Evolutionary conservation across 1,140 invertebrate genomes (phyloP), one percentile per base, ranked within the genome.

Genomic region (Samia ricini): DNA sequence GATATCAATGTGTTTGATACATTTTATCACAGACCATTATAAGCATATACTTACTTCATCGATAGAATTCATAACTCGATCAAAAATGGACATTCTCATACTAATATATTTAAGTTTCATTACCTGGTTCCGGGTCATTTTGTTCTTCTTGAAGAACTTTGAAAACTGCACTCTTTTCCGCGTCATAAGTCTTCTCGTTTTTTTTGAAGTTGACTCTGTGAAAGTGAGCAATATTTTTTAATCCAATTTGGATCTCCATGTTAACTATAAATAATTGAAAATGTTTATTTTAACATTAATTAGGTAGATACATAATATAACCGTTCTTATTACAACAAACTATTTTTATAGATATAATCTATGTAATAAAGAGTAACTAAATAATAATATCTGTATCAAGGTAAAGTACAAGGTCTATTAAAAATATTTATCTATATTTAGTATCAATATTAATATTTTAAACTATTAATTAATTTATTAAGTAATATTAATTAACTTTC

Each of bases 131-230:
- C 60, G 96, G 95, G 78, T 96, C 95, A 71, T 95, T 95, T 81
- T 98, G 95, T 64, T 95, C 95, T 89, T 98, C 97, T 80, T 97
- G 95, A 50, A 98, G 93, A 93, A 98, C 97, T 88, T 96, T 97
- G 86, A 97, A 96, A 2, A 98, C 97, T 76, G 97, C 97, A 72
- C 97, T 98, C 72, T 96, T 96, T 71, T 94, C 94, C 8, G 95
- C 93, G 79, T 97, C 95, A 91, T 97, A 98, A 59, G 94, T 94
- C 83, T 95, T 97, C 85, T 98, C 97, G 82, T 98, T 97, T 90
- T 98, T 98, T 93, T 98, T 98, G 90, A 98, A 98, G 89, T 98
- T 98, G 7, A 98, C 97, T 65, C 97, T 98, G 89, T 22, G 92
- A 67, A 72, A 42, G 15, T 59, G 18, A 69, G 10, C 4, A 36